Conservation (phyloP, 2,888 invertebrate species). For the Dinocampus coccinellae region DNA sequence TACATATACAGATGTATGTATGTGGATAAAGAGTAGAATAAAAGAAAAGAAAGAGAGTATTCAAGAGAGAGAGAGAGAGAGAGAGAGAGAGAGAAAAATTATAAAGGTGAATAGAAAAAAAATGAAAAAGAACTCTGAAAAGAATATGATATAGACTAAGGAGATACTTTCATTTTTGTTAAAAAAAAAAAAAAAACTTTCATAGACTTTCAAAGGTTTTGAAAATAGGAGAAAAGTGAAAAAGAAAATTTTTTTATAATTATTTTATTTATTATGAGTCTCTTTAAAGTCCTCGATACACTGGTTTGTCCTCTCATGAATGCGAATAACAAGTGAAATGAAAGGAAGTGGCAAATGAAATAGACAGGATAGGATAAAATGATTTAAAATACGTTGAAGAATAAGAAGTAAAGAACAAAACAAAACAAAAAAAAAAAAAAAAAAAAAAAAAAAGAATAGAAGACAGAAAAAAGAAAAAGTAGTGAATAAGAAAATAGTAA, state of each 20-base stretch:
- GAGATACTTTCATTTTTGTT: neutral
- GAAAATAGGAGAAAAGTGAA: neutral
- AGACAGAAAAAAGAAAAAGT: conserved; percentile 39
- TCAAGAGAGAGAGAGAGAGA: too few relatives aligned
- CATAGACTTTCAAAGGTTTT: neutral
- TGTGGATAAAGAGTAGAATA: conserved; percentile 1
- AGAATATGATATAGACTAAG: neutral
- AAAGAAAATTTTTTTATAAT: neutral
- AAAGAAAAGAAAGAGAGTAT: conserved; percentile 17
- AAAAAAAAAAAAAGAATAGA: conserved; percentile 47
- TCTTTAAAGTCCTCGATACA: conserved; percentile 4
- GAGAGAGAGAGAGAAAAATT: neutral
- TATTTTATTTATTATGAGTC: neutral
- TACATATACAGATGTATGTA: conserved; percentile 5
- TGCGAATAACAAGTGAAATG: conserved; percentile 22
- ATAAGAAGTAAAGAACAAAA: conserved; percentile 37
- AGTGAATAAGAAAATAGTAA: conserved; percentile 48
- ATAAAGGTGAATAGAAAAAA: too few relatives aligned
- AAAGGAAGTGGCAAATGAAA: conserved; percentile 31
- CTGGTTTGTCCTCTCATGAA: conserved; percentile 25
- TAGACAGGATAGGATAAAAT: conserved; percentile 13
- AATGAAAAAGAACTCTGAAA: neutral
- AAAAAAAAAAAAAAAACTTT: neutral
- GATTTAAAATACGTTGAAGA: conserved; percentile 3
- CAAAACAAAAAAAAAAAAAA: conserved; percentile 43